A percentile compares a stretch with the other conserved stretches of the same genome.
These are phyloP conservation scores for Drosophila arizonae DNA, from an alignment of 1,140 invertebrate species.

Conservation along the genomic window DNA sequence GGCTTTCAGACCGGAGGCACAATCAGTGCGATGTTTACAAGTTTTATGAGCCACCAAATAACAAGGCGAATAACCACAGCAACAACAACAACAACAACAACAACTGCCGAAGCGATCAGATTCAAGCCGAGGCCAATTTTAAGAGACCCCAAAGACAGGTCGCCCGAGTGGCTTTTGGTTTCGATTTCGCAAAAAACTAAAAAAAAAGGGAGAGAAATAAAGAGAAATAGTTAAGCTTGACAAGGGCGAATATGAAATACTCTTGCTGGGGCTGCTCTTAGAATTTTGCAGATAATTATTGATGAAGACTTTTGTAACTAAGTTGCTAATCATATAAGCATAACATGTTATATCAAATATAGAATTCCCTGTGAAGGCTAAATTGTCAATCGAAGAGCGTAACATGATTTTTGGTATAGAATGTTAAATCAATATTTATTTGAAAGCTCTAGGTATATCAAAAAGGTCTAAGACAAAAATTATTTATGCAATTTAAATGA, in stretches of 20 bases:
- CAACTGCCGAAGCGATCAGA: slow-evolving; percentile 50
- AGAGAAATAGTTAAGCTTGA: not conserved
- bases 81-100: slow-evolving; percentile 25
- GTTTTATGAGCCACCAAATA: slow-evolving; percentile 80
- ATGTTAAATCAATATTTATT: too few relatives aligned
- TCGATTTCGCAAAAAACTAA: slow-evolving; percentile 48
- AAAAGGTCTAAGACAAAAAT: too few relatives aligned
- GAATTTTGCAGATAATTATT: too few relatives aligned
- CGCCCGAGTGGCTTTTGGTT: slow-evolving; percentile 27
- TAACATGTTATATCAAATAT: too few relatives aligned
- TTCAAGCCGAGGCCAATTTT: slow-evolving; percentile 47
- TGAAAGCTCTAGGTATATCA: too few relatives aligned
- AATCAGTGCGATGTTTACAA: slow-evolving; percentile 77
- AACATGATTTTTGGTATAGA: too few relatives aligned
- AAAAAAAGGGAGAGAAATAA: not conserved
- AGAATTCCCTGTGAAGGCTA: too few relatives aligned
- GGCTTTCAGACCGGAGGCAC: slow-evolving; percentile 51
- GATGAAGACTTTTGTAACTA: too few relatives aligned
- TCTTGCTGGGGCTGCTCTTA: not conserved
- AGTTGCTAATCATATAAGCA: too few relatives aligned
- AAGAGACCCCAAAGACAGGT: slow-evolving; percentile 34
- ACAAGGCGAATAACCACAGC: slow-evolving; percentile 69
- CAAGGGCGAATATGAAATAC: not conserved
- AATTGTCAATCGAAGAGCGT: too few relatives aligned
- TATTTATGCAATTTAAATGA: too few relatives aligned